Conservation (phyloP, 2,888 invertebrate genomes). For the Cosmorhoe ocellata region DNA sequence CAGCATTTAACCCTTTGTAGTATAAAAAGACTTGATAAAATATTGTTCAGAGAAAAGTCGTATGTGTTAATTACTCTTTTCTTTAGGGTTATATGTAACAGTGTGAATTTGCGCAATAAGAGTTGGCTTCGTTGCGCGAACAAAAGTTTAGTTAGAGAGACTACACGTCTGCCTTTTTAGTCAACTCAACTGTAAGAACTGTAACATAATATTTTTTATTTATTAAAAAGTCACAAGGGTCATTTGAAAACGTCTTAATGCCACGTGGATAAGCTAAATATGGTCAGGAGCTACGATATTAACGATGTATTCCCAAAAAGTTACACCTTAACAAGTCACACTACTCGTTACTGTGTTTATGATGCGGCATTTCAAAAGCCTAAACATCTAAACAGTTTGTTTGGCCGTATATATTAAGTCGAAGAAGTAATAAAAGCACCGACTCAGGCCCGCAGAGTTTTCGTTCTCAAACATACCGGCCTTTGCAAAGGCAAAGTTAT, state of each 20-base stretch:
- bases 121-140: constrained; percentile 35
- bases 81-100: constrained; percentile 27
- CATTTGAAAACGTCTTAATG: too few relatives aligned
- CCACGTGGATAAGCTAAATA: too few relatives aligned
- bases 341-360: too few relatives aligned
- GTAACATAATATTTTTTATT: too few relatives aligned
- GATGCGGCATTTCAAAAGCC: too few relatives aligned
- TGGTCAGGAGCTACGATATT: too few relatives aligned
- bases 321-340: too few relatives aligned
- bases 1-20: constrained; percentile 1
- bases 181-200: constrained; percentile 1
- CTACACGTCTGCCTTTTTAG: not conserved
- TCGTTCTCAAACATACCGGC: constrained; percentile 40
- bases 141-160: constrained; percentile 24
- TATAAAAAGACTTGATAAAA: constrained; percentile 5
- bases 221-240: too few relatives aligned
- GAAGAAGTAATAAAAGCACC: constrained; percentile 40
- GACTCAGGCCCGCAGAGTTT: constrained; percentile 33
- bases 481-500: constrained; percentile 51
- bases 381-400: constrained; percentile 14
- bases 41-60: constrained; percentile 21
- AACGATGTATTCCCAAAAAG: too few relatives aligned
- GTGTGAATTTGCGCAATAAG: constrained; percentile 33
- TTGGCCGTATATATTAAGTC: constrained; percentile 21
- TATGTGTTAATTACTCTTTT: constrained; percentile 27